phyloP scores from a whole-genome alignment of 2,888 invertebrate genomes.

The Stictocephala bisonia region DNA sequence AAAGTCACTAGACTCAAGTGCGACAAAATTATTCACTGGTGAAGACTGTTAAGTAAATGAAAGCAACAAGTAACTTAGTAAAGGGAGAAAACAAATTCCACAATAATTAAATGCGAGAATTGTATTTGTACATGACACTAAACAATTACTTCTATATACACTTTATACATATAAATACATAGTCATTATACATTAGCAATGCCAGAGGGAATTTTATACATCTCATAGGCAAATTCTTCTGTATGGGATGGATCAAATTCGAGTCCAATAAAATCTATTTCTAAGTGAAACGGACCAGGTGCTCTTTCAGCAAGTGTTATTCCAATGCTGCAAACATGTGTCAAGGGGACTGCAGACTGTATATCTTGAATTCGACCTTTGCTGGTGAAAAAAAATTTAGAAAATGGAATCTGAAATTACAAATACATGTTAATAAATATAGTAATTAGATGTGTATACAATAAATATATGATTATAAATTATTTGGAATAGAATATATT shows the following conservation, averaged over 20 bases:
- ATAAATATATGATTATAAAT: neutral
- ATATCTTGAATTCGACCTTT: conserved; percentile 90
- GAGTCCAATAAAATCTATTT: conserved; percentile 92
- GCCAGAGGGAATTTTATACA: conserved; percentile 78
- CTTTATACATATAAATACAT: no score
- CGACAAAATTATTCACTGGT: no score
- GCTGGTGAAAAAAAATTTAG: conserved; percentile 85
- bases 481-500: neutral
- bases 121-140: no score
- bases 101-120: no score
- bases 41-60: no score
- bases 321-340: conserved; percentile 79
- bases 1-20: no score
- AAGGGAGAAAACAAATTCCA: no score
- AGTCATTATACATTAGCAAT: no score
- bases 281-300: conserved; percentile 87
- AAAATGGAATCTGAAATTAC: conserved; percentile 86
- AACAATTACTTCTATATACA: no score
- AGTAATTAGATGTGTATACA: neutral
- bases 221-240: conserved; percentile 95
- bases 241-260: conserved; percentile 82
- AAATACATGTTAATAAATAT: neutral
- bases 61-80: no score
- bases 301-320: conserved; percentile 84
- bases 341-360: conserved; percentile 73